phyloP scores from a whole-genome alignment of 2,113 vertebrate species.

The Hippocampus comes region DNA sequence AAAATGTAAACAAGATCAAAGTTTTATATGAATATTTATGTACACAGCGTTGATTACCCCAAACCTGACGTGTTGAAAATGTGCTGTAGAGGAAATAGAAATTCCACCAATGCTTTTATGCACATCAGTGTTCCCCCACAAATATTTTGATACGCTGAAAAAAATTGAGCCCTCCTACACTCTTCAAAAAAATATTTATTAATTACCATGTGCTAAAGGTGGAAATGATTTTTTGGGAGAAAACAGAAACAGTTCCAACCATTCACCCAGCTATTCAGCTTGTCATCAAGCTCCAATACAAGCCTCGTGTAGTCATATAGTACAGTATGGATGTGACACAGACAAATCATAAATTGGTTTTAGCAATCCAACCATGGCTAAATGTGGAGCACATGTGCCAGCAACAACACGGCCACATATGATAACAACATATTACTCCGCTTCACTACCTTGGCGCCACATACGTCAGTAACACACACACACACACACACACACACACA shows the following conservation, averaged over 20 bases:
- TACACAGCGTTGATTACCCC: no score
- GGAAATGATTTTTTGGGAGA: neutral
- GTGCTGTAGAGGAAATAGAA: neutral
- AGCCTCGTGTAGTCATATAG: neutral
- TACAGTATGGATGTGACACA: no score
- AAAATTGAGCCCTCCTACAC: neutral
- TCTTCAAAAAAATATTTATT: neutral
- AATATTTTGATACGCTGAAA: neutral
- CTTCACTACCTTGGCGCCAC: conserved; percentile 9
- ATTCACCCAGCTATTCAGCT: no score
- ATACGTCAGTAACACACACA: neutral
- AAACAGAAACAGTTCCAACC: neutral
- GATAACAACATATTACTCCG: conserved; percentile 27
- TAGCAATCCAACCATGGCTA: neutral
- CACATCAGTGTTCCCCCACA: neutral
- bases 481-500: no score
- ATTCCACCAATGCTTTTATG: neutral
- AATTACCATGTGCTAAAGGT: neutral
- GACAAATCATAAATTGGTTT: neutral
- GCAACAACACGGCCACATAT: conserved; percentile 35
- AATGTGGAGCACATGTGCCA: conserved; percentile 44
- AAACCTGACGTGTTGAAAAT: neutral
- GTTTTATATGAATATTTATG: no score
- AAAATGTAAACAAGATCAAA: neutral
- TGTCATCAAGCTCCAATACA: neutral